A percentile compares a stretch with the other conserved stretches of the same genome.
phyloP scores from a whole-genome alignment of 2,797 vertebrate genomes.

The Echeneis naucrates region DNA sequence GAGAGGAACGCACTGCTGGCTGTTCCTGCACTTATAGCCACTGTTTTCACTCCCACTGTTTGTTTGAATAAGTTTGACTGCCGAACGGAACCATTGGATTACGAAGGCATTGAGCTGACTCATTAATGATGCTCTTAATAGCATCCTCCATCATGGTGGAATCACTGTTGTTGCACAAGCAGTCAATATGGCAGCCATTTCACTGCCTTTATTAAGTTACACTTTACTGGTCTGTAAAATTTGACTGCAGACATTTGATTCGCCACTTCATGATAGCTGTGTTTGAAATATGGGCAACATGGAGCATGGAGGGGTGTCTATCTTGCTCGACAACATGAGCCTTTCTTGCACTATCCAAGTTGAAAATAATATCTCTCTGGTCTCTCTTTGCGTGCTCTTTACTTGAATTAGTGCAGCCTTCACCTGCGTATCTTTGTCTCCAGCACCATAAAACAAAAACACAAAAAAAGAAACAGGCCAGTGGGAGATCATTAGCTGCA shows the following conservation, averaged over 20 bases:
- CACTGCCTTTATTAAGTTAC: slow-evolving; percentile 77
- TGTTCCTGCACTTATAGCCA: slow-evolving; percentile 54
- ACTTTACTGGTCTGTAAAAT: slow-evolving; percentile 84
- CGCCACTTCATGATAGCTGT: slow-evolving; percentile 70
- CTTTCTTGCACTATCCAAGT: slow-evolving; percentile 45
- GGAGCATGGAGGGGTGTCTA: slow-evolving; percentile 48
- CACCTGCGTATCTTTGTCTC: slow-evolving; percentile 53
- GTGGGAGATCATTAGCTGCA: slow-evolving; percentile 71
- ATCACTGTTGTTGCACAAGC: slow-evolving; percentile 72
- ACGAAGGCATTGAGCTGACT: slow-evolving; percentile 67
- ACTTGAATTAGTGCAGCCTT: slow-evolving; percentile 45
- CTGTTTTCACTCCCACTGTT: slow-evolving; percentile 71
- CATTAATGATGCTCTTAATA: slow-evolving; percentile 81
- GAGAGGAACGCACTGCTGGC: slow-evolving; percentile 53
- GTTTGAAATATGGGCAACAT: slow-evolving; percentile 64
- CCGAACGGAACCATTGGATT: slow-evolving; percentile 72
- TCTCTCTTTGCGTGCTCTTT: slow-evolving; percentile 26
- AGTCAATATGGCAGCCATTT: slow-evolving; percentile 65
- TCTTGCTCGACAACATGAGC: slow-evolving; percentile 30
- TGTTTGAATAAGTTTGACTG: slow-evolving; percentile 69
- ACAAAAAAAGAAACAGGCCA: slow-evolving; percentile 59
- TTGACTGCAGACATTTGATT: slow-evolving; percentile 81
- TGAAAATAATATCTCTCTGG: slow-evolving; percentile 67
- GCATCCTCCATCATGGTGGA: slow-evolving; percentile 75
- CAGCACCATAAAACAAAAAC: slow-evolving; percentile 30